Evolutionary conservation across 2,888 invertebrate genomes (phyloP), one percentile per base, ranked within the genome.

Genomic region (Caenorhabditis angaria): DNA sequence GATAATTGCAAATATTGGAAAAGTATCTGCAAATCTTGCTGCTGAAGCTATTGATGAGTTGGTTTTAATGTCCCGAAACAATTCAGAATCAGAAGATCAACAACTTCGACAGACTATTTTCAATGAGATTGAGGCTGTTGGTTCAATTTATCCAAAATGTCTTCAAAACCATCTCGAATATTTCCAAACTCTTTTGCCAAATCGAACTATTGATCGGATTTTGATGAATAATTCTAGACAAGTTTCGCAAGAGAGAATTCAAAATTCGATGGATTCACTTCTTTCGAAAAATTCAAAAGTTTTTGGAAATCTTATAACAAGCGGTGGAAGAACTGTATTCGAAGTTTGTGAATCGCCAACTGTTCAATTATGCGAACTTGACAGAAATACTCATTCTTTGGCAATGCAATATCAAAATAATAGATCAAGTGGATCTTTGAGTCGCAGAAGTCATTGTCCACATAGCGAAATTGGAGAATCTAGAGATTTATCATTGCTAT

Each of bases 1-100:
- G 77, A 78, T 85, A 10, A 73, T 85, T 51, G 81, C 79, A 14
- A 76, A 77, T 20, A 79, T 85, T 56, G 85, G 81, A 14, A 72
- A 82, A 22, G 73, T 76, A 12, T 82, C 80, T 1, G 65, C 74
- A 1, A 60, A 71, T 5, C 51, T 80, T 35, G 83, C 83, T 8
- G 61, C 76, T 0, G 71, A 82, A 41, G 77, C 81, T 8, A 74
- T 83, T 56, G 77, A 80, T 22, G 79, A 82, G 51, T 61, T 83
- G 18, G 70, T 83, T 59, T 60, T 63, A 27, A 62, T 82, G 62
- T 67, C 72, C 35, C 60, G 62, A 22, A 74, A 76, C 12, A 72
- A 68, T 53, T 50, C 53, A 5, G 48, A 50, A 20, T 29, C 63
- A 1, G 60, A 69, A 4, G 80, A 80, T 51, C 29, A 68, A 12